A percentile compares a stretch with the other conserved stretches of the same genome.
Conservation (phyloP, 1,140 invertebrate species). For the Zaprionus nigranus region DNA sequence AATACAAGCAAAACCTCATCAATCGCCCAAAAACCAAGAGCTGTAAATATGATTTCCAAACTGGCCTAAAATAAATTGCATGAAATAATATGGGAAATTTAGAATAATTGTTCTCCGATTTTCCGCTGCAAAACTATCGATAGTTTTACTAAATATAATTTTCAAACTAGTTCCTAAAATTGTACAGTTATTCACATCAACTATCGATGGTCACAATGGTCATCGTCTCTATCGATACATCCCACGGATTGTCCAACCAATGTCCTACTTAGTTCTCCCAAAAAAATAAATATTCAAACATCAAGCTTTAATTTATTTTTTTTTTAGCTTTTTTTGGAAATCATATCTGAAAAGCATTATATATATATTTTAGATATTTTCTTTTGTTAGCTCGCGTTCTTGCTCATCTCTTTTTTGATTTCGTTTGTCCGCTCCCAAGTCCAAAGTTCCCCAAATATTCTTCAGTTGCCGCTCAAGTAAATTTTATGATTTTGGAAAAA, state of each 20-base stretch:
- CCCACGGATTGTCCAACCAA: neutral
- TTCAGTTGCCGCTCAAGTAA: constrained; percentile 59
- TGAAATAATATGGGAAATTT: constrained; percentile 41
- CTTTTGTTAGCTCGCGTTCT: constrained; percentile 31
- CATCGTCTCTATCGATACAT: neutral
- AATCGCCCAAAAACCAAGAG: constrained; percentile 48
- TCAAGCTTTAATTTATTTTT: constrained; percentile 4
- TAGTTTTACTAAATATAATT: neutral
- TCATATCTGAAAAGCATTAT: constrained; percentile 48
- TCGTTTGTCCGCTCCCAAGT: constrained; percentile 61
- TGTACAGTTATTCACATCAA: neutral
- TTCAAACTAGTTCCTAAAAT: neutral
- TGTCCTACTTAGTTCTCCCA: neutral
- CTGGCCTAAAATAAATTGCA: constrained; percentile 47
- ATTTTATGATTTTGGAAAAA: constrained; percentile 20
- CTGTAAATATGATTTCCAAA: constrained; percentile 63
- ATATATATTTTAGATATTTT: too few relatives aligned
- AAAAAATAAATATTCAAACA: neutral
- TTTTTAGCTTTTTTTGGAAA: constrained; percentile 36
- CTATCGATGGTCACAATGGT: neutral
- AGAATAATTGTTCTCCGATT: constrained; percentile 41
- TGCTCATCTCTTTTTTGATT: constrained; percentile 50
- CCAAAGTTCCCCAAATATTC: constrained; percentile 40
- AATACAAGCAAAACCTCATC: constrained; percentile 11
- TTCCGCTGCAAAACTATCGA: neutral